phyloP scores from a whole-genome alignment of 2,797 vertebrate genomes.

The Acipenser ruthenus region DNA sequence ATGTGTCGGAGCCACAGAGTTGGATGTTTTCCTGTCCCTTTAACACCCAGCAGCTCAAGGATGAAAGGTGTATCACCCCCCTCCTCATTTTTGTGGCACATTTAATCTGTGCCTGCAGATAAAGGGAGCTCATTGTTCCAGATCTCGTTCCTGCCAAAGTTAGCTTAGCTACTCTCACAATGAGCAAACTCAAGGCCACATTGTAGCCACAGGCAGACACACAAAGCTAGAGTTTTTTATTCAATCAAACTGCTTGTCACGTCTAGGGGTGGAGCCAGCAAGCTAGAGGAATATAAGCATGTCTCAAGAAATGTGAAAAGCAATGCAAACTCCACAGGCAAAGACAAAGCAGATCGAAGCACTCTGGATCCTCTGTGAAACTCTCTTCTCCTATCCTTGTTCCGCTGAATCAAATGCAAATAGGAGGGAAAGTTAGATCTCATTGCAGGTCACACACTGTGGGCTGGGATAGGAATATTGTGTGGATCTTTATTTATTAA shows the following conservation, averaged over 20 bases:
- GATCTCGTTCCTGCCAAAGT: slow-evolving; percentile 1
- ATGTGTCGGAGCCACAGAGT: no score
- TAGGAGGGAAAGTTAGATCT: no score
- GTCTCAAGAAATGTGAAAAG: background rate
- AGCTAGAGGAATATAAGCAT: background rate
- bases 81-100: background rate
- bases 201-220: slow-evolving; percentile 4
- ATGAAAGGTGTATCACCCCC: background rate
- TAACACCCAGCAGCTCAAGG: background rate
- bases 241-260: background rate
- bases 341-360: no score
- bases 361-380: no score
- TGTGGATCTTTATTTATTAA: no score
- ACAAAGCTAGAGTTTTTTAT: background rate
- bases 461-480: no score
- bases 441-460: no score
- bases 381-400: no score
- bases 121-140: slow-evolving; percentile 12
- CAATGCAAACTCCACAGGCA: no score
- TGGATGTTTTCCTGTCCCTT: background rate
- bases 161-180: slow-evolving; percentile 6
- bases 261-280: background rate
- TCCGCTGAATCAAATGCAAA: no score
- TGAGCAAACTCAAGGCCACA: slow-evolving; percentile 14
- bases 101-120: slow-evolving; percentile 11